A percentile compares a stretch with the other conserved stretches of the same genome.
Conservation (phyloP, 2,797 vertebrate species). For the Mormyrus hasselquistii region DNA sequence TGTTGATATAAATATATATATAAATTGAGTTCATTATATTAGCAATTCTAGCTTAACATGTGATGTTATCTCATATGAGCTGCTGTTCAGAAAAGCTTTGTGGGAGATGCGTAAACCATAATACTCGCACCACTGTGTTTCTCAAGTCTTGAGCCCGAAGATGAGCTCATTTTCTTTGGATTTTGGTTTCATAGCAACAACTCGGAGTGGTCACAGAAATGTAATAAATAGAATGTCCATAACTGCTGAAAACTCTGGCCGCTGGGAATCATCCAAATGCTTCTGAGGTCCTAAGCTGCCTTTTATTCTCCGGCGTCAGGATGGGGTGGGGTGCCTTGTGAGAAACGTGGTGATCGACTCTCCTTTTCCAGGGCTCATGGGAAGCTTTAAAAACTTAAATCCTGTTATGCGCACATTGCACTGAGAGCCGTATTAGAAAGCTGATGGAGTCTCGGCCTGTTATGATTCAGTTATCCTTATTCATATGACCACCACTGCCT, state of each 20-base stretch:
- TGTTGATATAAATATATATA: neutral
- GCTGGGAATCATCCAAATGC: neutral
- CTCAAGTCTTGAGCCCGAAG: neutral
- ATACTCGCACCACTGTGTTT: neutral
- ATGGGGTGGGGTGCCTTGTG: neutral
- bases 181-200: neutral
- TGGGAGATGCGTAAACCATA: no score
- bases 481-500: neutral
- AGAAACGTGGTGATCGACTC: neutral
- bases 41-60: neutral
- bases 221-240: neutral
- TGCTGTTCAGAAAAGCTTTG: neutral
- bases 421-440: neutral
- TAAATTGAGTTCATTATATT: neutral
- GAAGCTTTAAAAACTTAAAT: conserved; percentile 9
- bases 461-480: neutral
- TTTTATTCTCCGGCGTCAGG: neutral
- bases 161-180: neutral
- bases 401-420: neutral
- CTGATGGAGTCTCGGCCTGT: neutral
- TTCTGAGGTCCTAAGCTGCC: neutral
- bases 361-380: neutral
- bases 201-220: neutral
- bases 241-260: neutral
- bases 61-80: neutral